phyloP scores from a whole-genome alignment of 64 coral and sea anemone genomes.

The Hydrozoanthus tunicans region DNA sequence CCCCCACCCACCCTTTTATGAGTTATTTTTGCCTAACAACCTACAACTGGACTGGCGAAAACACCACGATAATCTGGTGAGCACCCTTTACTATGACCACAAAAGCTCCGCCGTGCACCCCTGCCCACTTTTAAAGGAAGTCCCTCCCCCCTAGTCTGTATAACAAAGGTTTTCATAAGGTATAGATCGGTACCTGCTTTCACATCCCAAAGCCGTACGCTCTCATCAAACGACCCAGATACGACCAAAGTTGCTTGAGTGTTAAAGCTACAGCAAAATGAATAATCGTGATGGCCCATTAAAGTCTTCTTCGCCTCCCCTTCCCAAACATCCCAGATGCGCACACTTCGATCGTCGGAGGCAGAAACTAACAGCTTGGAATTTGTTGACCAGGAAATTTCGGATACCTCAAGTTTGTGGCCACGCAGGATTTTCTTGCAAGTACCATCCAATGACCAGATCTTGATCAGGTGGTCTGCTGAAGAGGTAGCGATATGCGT shows the following conservation, averaged over 20 bases:
- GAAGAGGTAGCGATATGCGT: slow-evolving; percentile 61
- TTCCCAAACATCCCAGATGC: slow-evolving; percentile 56
- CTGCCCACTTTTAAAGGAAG: too few species aligned
- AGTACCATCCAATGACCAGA: slow-evolving; percentile 57
- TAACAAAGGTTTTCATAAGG: too few species aligned
- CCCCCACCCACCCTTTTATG: not conserved
- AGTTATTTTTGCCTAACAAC: too few species aligned
- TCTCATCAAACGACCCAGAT: slow-evolving; percentile 78
- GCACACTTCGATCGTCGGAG: slow-evolving; percentile 63
- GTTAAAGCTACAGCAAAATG: slow-evolving; percentile 76
- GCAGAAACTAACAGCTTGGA: slow-evolving; percentile 62
- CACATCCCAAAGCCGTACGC: slow-evolving; percentile 64
- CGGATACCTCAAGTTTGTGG: slow-evolving; percentile 71
- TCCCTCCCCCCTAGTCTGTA: not conserved
- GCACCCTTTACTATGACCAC: too few species aligned
- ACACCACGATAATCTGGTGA: too few species aligned
- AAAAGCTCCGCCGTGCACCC: too few species aligned
- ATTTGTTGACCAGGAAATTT: slow-evolving; percentile 65
- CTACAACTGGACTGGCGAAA: too few species aligned
- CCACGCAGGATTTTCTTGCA: slow-evolving; percentile 58
- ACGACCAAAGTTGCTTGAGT: slow-evolving; percentile 55
- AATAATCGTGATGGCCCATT: slow-evolving; percentile 61
- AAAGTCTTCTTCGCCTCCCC: slow-evolving; percentile 33
- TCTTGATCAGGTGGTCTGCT: slow-evolving; percentile 73
- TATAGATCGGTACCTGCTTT: slow-evolving; percentile 31